Evolutionary conservation across 2,888 invertebrate species (phyloP), one percentile per base, ranked within the genome.

Genomic region (Rhagonycha lutea): DNA sequence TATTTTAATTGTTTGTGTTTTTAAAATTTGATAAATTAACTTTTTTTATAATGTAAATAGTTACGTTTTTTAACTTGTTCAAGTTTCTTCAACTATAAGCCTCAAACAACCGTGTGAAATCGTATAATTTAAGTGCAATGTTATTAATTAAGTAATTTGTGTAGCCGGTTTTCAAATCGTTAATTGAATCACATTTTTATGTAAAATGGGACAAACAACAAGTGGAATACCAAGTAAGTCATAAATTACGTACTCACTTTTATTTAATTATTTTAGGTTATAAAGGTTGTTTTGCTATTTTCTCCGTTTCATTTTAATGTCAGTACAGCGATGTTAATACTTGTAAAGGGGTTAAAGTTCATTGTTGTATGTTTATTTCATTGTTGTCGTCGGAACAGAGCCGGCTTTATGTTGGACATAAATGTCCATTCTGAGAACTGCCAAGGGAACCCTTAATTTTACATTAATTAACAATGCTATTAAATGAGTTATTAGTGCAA

Each of bases 141-240:
- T 72, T 72, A 68, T 60, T 72, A 68, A 68, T 60, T 72, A 72
- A 72, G 61, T 68, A 61, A 47, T 47, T 47, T 47, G 67, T 67
- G 65, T 61, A 24, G 61, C 72, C 72, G 72, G 72, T 68, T 72
- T 61, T 12, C 14, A 26, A 68, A 61, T 69, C 62, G 62, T 29
- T 28, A 69, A 73, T 62, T 47, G n/a, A 18, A 71, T 61, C 60
- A 63, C 73, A 63, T 73, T 74, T 73, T 74, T 67, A 72, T 73
- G 71, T 60, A 74, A 75, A 72, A 83, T 83, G 83, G 83, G 83
- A 73, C 83, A 83, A 79, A 81, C 82, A 32, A 79, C 83, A 67
- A 83, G 83, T 70, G 83, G 83, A 74, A 82, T 83, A 79, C 81
- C 82, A 80, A 82, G 83, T 83, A 74, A 83, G 82, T 79, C 14